Evolutionary conservation across 2,797 vertebrate species (phyloP).

Genomic region (Anabacerthia variegaticeps): DNA sequence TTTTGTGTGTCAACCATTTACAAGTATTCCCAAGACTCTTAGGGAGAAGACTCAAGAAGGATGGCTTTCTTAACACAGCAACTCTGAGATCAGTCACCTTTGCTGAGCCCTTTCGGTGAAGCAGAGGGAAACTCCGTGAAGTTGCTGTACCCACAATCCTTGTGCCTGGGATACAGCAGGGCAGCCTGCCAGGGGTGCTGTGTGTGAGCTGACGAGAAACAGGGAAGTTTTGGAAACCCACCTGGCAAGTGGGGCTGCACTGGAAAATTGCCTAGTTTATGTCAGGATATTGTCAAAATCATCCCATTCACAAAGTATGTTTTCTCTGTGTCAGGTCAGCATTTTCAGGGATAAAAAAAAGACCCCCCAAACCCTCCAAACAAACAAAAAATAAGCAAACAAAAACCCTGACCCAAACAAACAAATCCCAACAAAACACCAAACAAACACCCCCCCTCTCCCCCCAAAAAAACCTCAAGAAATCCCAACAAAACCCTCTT

Average conservation of each 20-base stretch:
- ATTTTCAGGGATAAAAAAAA: neutral
- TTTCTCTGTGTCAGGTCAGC: neutral
- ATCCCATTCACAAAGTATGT: neutral
- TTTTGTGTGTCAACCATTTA: neutral
- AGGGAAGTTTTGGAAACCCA: conserved; percentile 36
- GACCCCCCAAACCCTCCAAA: no score
- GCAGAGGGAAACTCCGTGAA: neutral
- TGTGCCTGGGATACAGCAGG: neutral
- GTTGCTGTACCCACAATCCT: neutral
- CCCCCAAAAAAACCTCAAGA: neutral
- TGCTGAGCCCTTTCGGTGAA: neutral
- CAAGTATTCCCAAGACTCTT: neutral
- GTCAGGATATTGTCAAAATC: conserved; percentile 40
- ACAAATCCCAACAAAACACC: neutral
- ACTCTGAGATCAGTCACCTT: neutral
- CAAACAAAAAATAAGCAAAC: neutral
- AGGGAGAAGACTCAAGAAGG: neutral
- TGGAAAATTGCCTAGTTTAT: conserved; percentile 47
- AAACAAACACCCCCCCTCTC: neutral
- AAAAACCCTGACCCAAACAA: neutral
- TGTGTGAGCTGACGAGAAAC: neutral
- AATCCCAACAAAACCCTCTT: neutral
- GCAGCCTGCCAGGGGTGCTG: conserved; percentile 19
- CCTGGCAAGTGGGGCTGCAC: conserved; percentile 15
- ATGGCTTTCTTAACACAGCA: neutral